These are phyloP conservation scores for Acronicta aceris DNA, from an alignment of 2,888 invertebrate species.

Conservation along the genomic window DNA sequence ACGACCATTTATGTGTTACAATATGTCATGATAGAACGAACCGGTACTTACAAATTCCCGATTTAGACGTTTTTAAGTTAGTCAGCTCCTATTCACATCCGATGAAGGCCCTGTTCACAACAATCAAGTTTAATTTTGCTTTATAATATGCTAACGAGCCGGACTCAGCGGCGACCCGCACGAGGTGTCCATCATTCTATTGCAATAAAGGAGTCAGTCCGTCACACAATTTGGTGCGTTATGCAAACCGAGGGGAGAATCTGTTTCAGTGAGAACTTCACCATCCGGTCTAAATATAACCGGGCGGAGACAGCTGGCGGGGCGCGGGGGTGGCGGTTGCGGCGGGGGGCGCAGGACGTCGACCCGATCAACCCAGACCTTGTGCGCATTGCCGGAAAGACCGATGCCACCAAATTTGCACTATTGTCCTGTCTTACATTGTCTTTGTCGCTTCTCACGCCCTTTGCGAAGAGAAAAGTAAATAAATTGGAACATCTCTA, in stretches of 20 bases:
- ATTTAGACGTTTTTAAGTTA: slow-evolving; percentile 26
- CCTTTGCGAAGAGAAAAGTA: slow-evolving; percentile 19
- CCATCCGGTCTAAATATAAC: slow-evolving; percentile 86
- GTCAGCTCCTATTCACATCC: slow-evolving; percentile 23
- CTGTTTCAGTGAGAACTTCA: slow-evolving; percentile 80
- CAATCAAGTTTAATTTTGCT: slow-evolving; percentile 39
- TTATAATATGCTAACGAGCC: slow-evolving; percentile 47
- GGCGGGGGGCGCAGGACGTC: slow-evolving; percentile 71
- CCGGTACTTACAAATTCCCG: slow-evolving; percentile 17
- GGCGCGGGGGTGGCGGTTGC: slow-evolving; percentile 60
- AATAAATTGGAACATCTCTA: slow-evolving; percentile 4
- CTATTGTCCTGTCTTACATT: slow-evolving; percentile 58
- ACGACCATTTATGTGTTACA: slow-evolving; percentile 50
- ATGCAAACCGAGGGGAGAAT: slow-evolving; percentile 82
- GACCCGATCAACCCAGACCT: slow-evolving; percentile 84
- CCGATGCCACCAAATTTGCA: slow-evolving; percentile 67
- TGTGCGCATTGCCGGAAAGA: slow-evolving; percentile 77
- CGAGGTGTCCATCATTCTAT: slow-evolving; percentile 57
- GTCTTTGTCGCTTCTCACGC: slow-evolving; percentile 29
- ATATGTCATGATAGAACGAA: slow-evolving; percentile 29
- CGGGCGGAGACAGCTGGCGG: slow-evolving; percentile 77
- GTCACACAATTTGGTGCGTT: slow-evolving; percentile 72
- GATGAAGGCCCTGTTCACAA: slow-evolving; percentile 30
- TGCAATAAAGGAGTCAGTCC: slow-evolving; percentile 66
- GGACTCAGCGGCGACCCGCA: slow-evolving; percentile 28